Conservation (phyloP, 2,113 vertebrate species). For the Oxygymnocypris stewartii region DNA sequence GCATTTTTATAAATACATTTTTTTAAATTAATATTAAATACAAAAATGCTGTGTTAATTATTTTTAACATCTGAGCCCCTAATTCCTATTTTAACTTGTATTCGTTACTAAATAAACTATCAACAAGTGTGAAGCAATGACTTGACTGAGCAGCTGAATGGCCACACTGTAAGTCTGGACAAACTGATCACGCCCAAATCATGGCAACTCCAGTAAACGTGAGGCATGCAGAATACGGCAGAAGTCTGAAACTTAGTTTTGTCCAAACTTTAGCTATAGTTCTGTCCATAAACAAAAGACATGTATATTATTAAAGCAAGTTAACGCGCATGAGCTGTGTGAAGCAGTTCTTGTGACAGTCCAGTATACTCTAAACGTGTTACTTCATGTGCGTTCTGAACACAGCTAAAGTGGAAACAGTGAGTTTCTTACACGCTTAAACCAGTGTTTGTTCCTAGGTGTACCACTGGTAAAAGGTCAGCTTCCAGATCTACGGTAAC, state of each 20-base stretch:
- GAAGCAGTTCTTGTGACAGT: not conserved
- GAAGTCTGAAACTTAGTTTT: not conserved
- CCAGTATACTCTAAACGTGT: not conserved
- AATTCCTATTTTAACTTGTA: not conserved
- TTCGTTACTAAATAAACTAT: not conserved
- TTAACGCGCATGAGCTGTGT: not conserved
- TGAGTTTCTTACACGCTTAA: not conserved
- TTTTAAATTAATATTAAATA: not conserved
- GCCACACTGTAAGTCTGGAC: constrained; percentile 3
- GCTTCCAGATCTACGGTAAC: not conserved
- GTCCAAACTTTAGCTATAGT: not conserved
- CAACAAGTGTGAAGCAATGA: constrained; percentile 9
- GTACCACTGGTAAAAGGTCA: not conserved
- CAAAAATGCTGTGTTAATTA: not conserved
- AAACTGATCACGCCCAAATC: not conserved
- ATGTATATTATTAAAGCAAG: not conserved
- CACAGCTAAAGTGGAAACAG: not conserved
- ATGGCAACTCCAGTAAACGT: not conserved
- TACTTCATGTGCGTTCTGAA: not conserved
- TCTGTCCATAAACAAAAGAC: not conserved
- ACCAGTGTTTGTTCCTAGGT: not conserved
- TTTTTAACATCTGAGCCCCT: not conserved
- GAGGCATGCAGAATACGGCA: not conserved
- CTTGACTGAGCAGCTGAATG: not conserved
- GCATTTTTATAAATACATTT: not conserved